Evolutionary conservation across 1,140 invertebrate genomes (phyloP).

Genomic region (Zaprionus kolodkinae): DNA sequence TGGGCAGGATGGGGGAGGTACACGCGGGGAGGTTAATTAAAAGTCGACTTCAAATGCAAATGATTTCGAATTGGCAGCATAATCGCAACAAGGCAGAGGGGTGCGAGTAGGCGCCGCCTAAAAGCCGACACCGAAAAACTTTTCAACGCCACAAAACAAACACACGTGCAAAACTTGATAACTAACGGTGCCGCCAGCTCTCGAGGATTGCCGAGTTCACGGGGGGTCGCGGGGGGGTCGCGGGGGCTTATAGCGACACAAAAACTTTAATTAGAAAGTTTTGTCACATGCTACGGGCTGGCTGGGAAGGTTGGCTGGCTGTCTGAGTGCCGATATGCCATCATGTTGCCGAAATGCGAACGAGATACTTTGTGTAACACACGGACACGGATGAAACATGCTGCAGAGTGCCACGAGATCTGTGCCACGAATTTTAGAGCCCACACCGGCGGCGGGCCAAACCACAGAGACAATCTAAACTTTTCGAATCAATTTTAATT

Average conservation of each 20-base stretch:
- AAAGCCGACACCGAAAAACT: slow-evolving; percentile 67
- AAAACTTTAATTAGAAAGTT: slow-evolving; percentile 79
- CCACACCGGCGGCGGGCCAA: slow-evolving; percentile 45
- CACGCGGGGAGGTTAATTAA: slow-evolving; percentile 62
- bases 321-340: slow-evolving; percentile 17
- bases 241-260: slow-evolving; percentile 24
- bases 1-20: too few species aligned
- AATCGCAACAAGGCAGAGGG: slow-evolving; percentile 49
- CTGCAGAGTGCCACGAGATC: slow-evolving; percentile 24
- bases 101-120: slow-evolving; percentile 56
- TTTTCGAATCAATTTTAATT: slow-evolving; percentile 84
- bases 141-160: slow-evolving; percentile 54
- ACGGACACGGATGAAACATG: slow-evolving; percentile 34
- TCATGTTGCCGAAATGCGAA: not conserved
- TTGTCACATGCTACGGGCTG: slow-evolving; percentile 68
- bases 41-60: slow-evolving; percentile 58
- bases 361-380: slow-evolving; percentile 50
- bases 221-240: not conserved
- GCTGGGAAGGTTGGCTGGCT: not conserved
- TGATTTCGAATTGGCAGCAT: slow-evolving; percentile 49
- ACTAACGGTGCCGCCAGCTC: slow-evolving; percentile 55
- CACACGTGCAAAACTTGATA: slow-evolving; percentile 76
- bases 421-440: slow-evolving; percentile 53
- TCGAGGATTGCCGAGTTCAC: not conserved
- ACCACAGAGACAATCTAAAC: slow-evolving; percentile 78